Evolutionary conservation across 2,113 vertebrate species (phyloP).

Genomic region (Chauna torquata): DNA sequence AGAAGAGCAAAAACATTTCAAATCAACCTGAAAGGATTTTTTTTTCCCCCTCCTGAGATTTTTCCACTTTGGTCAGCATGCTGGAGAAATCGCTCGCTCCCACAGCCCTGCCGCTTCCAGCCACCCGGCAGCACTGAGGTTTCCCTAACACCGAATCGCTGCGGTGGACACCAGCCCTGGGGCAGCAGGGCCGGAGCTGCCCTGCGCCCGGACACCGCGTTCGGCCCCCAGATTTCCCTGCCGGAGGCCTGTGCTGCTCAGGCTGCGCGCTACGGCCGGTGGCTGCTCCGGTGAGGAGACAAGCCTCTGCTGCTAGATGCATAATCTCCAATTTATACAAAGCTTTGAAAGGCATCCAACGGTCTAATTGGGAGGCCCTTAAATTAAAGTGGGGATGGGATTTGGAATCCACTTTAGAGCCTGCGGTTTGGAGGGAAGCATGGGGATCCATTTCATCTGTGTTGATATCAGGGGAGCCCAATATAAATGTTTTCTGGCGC

Average conservation of each 20-base stretch:
- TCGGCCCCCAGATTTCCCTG: rapidly evolving
- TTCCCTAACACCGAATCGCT: rapidly evolving
- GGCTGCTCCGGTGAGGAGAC: neutral
- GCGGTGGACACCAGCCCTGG: neutral
- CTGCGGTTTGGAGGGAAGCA: conserved; percentile 53
- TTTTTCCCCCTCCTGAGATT: neutral
- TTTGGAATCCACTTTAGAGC: conserved; percentile 63
- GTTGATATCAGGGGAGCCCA: conserved; percentile 39
- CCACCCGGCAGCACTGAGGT: neutral
- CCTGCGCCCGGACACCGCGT: rapidly evolving
- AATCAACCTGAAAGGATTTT: neutral
- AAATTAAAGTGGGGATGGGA: conserved; percentile 59
- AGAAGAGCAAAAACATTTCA: neutral
- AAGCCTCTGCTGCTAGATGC: conserved; percentile 28
- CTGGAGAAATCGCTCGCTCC: rapidly evolving
- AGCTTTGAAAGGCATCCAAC: conserved; percentile 60
- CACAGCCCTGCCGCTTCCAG: neutral
- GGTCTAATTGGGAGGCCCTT: conserved; percentile 60
- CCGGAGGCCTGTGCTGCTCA: rapidly evolving
- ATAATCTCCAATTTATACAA: conserved; percentile 32
- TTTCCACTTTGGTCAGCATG: rapidly evolving
- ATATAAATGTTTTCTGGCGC: conserved; percentile 46
- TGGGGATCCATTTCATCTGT: conserved; percentile 59
- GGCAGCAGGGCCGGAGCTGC: rapidly evolving
- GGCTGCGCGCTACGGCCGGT: rapidly evolving